Evolutionary conservation across 1,140 invertebrate species (phyloP).

Genomic region (Sarcophaga bullata): DNA sequence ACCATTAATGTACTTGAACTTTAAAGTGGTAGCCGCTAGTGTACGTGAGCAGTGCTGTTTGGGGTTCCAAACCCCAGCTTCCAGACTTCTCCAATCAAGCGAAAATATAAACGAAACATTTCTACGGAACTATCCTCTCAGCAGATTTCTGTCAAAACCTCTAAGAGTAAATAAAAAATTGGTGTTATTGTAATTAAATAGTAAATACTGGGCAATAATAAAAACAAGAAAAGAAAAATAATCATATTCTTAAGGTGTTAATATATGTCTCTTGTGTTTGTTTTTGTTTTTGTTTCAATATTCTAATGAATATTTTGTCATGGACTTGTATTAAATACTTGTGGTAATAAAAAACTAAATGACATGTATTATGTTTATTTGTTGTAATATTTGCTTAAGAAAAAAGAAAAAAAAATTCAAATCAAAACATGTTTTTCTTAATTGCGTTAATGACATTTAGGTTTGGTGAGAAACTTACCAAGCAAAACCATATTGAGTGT

Average conservation of each 20-base stretch:
- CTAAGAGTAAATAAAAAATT: too few relatives aligned
- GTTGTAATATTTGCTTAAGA: background rate
- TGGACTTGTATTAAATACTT: background rate
- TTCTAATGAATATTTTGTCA: background rate
- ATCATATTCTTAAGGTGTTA: conserved; percentile 32
- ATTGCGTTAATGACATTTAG: conserved; percentile 9
- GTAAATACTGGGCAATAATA: background rate
- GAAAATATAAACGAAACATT: too few relatives aligned
- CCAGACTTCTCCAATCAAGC: too few relatives aligned
- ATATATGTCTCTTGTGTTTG: conserved; percentile 31
- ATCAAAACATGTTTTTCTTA: background rate
- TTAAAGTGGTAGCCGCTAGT: too few relatives aligned
- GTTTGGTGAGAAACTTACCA: background rate
- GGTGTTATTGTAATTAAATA: background rate
- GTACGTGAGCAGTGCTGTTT: too few relatives aligned
- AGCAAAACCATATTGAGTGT: background rate
- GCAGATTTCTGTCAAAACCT: too few relatives aligned
- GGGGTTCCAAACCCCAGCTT: too few relatives aligned
- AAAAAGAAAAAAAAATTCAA: background rate
- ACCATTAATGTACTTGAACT: too few relatives aligned
- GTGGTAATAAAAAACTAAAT: background rate
- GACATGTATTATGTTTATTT: background rate
- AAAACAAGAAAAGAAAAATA: background rate
- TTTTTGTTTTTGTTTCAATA: conserved; percentile 8
- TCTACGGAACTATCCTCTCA: too few relatives aligned